Percentiles rank a stretch among this genome's conserved stretches.
These are phyloP conservation scores for Pseudomyrmex pallidus DNA, from an alignment of 1,140 invertebrate genomes.

Conservation along the genomic window DNA sequence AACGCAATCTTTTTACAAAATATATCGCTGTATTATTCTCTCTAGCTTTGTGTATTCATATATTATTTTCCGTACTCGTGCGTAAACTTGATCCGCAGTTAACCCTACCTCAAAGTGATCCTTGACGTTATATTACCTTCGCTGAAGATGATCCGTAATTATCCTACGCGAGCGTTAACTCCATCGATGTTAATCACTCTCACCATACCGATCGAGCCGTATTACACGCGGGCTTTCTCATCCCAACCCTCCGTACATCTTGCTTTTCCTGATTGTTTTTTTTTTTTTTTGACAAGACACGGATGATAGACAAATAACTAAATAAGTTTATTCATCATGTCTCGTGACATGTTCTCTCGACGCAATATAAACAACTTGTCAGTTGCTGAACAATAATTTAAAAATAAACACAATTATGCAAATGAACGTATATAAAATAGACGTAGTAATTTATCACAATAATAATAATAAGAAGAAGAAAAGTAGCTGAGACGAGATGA, in stretches of 20 bases:
- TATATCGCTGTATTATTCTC: neutral
- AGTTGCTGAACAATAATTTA: neutral
- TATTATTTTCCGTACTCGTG: constrained; percentile 11
- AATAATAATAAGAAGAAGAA: too few relatives aligned
- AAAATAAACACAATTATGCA: neutral
- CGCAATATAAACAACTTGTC: neutral
- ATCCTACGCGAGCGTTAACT: constrained; percentile 27
- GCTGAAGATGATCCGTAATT: constrained; percentile 42
- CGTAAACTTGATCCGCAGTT: constrained; percentile 34
- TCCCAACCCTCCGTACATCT: neutral
- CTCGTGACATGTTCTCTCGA: neutral
- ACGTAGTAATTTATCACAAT: too few relatives aligned
- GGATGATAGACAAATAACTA: constrained; percentile 14
- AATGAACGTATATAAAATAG: neutral
- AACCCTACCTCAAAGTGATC: constrained; percentile 30
- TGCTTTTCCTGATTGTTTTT: neutral
- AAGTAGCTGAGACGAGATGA: too few relatives aligned
- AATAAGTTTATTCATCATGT: constrained; percentile 7
- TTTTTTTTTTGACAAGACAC: neutral
- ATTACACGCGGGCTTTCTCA: constrained; percentile 9
- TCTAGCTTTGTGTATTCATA: neutral
- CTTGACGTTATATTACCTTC: constrained; percentile 34
- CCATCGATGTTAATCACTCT: constrained; percentile 44
- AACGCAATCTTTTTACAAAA: neutral
- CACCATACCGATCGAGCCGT: neutral